Base-by-base conservation (phyloP, 2,888 invertebrate species). In the Ctenicera cuprea region DNA sequence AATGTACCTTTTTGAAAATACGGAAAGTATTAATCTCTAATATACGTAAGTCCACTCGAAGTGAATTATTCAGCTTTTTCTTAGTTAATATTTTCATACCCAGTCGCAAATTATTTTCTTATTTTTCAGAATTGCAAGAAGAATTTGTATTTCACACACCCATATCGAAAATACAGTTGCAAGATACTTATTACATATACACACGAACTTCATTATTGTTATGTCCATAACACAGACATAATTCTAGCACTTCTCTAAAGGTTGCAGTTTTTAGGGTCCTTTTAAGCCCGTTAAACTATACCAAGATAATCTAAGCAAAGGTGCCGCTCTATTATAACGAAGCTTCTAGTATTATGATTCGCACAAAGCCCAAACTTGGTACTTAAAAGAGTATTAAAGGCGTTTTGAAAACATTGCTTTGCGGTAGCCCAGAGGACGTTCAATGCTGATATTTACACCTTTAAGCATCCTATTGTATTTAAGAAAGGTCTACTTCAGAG, bases 291-390 rank as follows among this genome's bases (percentile, higher is more conserved):
- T 76, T 76, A 76, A 76, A 76, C 71, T 74, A 72, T 62, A 73
- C 76, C 76, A 62, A 76, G 76, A 76, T 76, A 72, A 76, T 76
- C 76, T 72, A 61, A 64, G 74, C 76, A 76, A 76, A 76, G 76
- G 67, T 41, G 62, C 76, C 76, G 76, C 76, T 37, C 74, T 69
- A 74, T 76, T 76, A 74, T 74, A 50, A 37, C 67, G 52, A 67
- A 50, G 71, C 71, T 48, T 64, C 64, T 62, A 33, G 61, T 63
- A 74, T 76, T 76, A 73, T 76, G 69, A 64, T 57, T 48, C 43
- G 37, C 54, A 74, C 74, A 74, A 76, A 71, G 66, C 18, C 74
- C 68, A 65, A 74, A 68, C 73, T 65, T 62, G 65, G 74, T 69
- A 68, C 74, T 76, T 75, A 75, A 73, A 74, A 69, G 71, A 69